Base-by-base conservation (phyloP, 1,140 invertebrate species). In the Pseudomyrmex concolor region DNA sequence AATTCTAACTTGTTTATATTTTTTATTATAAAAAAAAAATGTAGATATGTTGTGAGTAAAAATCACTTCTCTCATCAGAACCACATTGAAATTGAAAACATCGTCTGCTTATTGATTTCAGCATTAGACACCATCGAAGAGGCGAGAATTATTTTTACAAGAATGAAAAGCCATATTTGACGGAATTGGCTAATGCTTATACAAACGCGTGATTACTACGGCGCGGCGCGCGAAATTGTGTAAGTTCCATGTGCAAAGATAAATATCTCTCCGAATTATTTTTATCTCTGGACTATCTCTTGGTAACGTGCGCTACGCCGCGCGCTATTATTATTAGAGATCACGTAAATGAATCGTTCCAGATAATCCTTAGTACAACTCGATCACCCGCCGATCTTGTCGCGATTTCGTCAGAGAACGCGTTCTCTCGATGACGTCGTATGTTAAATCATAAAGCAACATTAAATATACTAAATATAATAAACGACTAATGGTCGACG, bases 261-360 rank as follows among this genome's bases (percentile, higher is more conserved):
- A 64, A 82, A 54, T 59, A 82, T 82, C 78, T 34, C 0, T 82
- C 13, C 17, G 60, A 22, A 57, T 1, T 45, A 85, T 76, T 83
- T 86, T 77, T 84, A 82, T 85, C 80, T 66, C 19, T 22, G 19
- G 34, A 10, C 19, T 4, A 83, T 82, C 78, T 70, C 68, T 70
- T 82, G 63, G 78, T 62, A 72, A 13, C 80, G 73, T 80, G 68
- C 80, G 50, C 45, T 63, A 50, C 51, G 59, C 17, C 45, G 25
- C 60, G 25, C 60, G 43, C 48, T 48, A 55, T 63, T 82, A 64
- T 74, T 64, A 72, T 82, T 70, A 80, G 22, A 80, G 48, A 22
- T 3, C 48, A 54, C 70, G 55, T 62, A 82, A 82, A 82, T 74
- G 50, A 82, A 82, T 82, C 45, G 25, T 60, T 82, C 59, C 5